Evolutionary conservation across 2,888 invertebrate genomes (phyloP).

Genomic region (Suillia variegata): DNA sequence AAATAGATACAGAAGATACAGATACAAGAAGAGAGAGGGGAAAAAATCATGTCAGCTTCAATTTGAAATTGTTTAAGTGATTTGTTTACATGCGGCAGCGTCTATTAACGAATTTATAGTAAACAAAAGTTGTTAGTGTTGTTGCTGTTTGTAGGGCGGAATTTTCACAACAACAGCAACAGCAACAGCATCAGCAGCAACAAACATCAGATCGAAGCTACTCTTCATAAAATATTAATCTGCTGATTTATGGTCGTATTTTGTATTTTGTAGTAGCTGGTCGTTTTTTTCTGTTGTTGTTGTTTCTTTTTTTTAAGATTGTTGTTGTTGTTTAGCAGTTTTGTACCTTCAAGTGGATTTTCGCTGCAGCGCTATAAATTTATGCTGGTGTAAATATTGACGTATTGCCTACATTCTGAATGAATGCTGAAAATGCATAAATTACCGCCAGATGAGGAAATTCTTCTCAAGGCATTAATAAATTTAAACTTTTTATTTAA

Average conservation of each 20-base stretch:
- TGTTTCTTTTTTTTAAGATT: not conserved
- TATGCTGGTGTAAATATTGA: not conserved
- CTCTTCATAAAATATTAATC: slow-evolving; percentile 54
- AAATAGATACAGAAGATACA: too few species aligned
- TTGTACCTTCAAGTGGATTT: slow-evolving; percentile 1
- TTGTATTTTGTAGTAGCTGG: slow-evolving; percentile 29
- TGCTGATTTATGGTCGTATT: slow-evolving; percentile 50
- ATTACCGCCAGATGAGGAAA: not conserved
- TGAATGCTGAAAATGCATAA: not conserved
- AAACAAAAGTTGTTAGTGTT: slow-evolving; percentile 48
- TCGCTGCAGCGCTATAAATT: not conserved
- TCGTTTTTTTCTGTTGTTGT: not conserved
- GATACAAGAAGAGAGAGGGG: not conserved
- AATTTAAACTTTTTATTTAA: too few species aligned
- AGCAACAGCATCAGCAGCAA: not conserved
- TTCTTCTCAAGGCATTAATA: too few species aligned
- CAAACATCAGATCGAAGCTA: slow-evolving; percentile 33
- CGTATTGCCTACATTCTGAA: not conserved
- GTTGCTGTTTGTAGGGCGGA: slow-evolving; percentile 15
- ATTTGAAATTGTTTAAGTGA: slow-evolving; percentile 56
- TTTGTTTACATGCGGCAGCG: slow-evolving; percentile 55
- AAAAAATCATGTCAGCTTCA: slow-evolving; percentile 52
- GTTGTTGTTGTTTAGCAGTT: not conserved
- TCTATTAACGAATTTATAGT: slow-evolving; percentile 54
- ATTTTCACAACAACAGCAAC: too few species aligned